These are phyloP conservation scores for Megathymus violae DNA, from an alignment of 1,140 invertebrate species.

Conservation along the genomic window DNA sequence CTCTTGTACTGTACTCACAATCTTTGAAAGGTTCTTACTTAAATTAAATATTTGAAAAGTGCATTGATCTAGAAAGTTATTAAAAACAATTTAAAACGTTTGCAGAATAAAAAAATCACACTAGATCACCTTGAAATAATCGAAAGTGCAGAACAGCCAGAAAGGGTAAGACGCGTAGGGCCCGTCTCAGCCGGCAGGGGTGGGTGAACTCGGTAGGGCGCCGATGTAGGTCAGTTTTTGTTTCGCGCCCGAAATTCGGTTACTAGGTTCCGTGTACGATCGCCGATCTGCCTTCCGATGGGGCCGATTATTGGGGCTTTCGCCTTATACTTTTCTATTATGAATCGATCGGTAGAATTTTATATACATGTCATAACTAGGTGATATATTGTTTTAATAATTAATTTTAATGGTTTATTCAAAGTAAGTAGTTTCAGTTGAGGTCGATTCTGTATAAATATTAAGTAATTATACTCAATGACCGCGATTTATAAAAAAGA, in stretches of 20 bases:
- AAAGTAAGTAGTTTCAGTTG: neutral
- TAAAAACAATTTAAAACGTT: neutral
- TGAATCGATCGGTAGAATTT: neutral
- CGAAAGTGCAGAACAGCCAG: constrained; percentile 59
- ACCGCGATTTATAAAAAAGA: constrained; percentile 13
- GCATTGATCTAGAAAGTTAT: neutral
- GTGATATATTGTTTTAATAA: constrained; percentile 26
- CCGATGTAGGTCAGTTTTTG: constrained; percentile 82
- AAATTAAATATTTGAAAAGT: too few relatives aligned
- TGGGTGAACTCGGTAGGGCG: constrained; percentile 78
- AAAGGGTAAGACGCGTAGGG: constrained; percentile 73
- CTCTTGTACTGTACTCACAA: too few relatives aligned
- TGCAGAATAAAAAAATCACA: constrained; percentile 18
- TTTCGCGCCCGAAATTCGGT: constrained; percentile 82
- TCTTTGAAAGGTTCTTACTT: too few relatives aligned
- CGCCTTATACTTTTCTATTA: constrained; percentile 38
- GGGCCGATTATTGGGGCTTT: constrained; percentile 46
- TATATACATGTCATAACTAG: too few relatives aligned
- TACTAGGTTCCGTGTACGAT: constrained; percentile 66
- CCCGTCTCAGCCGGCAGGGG: constrained; percentile 68
- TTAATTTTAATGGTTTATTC: constrained; percentile 5
- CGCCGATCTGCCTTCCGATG: constrained; percentile 43
- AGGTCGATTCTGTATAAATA: neutral
- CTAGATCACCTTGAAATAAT: constrained; percentile 63
- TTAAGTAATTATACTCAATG: neutral